These are phyloP conservation scores for Moxostoma hubbsi DNA, from an alignment of 2,797 vertebrate genomes.

Conservation along the genomic window DNA sequence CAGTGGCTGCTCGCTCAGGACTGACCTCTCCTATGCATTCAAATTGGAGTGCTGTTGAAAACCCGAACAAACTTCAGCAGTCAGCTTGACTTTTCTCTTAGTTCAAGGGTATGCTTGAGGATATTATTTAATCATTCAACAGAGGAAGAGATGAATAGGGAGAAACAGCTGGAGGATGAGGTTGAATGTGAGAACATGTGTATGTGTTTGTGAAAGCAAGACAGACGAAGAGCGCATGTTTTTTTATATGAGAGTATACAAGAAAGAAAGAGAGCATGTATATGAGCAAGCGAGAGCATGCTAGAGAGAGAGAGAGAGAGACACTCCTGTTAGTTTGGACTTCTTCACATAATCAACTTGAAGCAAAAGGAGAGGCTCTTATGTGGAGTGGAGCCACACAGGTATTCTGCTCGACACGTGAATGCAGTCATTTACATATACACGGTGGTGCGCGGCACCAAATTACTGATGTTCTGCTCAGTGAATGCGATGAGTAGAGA, in stretches of 20 bases:
- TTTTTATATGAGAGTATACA: neutral
- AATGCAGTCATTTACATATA: slow-evolving; percentile 51
- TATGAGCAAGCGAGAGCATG: neutral
- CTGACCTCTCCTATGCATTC: slow-evolving; percentile 27
- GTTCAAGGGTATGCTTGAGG: slow-evolving; percentile 44
- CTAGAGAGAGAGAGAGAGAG: slow-evolving; percentile 15
- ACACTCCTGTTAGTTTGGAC: slow-evolving; percentile 23
- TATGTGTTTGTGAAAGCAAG: neutral
- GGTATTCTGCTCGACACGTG: slow-evolving; percentile 32
- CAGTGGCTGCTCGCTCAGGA: neutral
- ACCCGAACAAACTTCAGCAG: slow-evolving; percentile 27
- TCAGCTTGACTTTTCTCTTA: slow-evolving; percentile 36
- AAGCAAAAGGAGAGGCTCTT: slow-evolving; percentile 39
- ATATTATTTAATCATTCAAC: slow-evolving; percentile 45
- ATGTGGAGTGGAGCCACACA: slow-evolving; percentile 37
- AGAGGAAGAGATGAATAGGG: slow-evolving; percentile 24
- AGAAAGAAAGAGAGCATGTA: neutral
- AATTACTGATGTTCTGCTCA: slow-evolving; percentile 39
- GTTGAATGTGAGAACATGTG: neutral
- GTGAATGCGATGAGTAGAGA: slow-evolving; percentile 25
- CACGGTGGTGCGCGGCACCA: slow-evolving; percentile 1
- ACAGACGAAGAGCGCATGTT: neutral
- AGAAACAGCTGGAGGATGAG: slow-evolving; percentile 7
- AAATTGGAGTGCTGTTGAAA: slow-evolving; percentile 29
- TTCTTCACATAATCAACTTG: slow-evolving; percentile 44